These are phyloP conservation scores for Eulemur albifrons DNA, from an alignment of 2,797 vertebrate genomes.

Conservation along the genomic window DNA sequence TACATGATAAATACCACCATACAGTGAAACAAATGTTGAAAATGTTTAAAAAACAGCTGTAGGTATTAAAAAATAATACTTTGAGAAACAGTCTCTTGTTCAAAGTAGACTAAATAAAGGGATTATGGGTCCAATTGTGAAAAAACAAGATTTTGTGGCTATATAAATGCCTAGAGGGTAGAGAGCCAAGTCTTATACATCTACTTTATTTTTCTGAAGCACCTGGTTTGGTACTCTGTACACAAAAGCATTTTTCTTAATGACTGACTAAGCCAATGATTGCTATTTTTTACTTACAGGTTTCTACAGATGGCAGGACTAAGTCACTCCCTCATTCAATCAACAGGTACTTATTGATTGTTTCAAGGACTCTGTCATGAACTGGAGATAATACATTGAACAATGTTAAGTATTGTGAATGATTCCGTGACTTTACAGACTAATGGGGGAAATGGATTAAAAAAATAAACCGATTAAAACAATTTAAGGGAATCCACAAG, in stretches of 20 bases:
- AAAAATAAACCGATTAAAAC: background rate
- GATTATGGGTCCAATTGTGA: background rate
- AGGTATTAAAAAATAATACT: conserved; percentile 37
- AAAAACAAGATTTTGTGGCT: background rate
- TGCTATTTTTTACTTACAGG: background rate
- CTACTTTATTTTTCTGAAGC: conserved; percentile 48
- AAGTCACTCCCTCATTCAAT: background rate
- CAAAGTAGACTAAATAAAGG: conserved; percentile 62
- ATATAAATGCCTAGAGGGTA: background rate
- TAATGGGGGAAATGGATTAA: background rate
- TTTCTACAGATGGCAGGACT: background rate
- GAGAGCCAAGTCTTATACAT: background rate
- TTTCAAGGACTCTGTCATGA: background rate
- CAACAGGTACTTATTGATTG: background rate
- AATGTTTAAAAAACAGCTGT: background rate
- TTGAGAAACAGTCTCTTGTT: background rate
- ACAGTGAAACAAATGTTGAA: background rate
- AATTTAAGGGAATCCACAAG: background rate
- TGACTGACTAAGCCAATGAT: background rate
- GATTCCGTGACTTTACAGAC: background rate
- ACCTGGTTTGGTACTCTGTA: background rate
- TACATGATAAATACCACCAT: background rate
- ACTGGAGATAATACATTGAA: background rate
- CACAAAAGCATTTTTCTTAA: background rate
- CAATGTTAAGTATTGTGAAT: background rate